phyloP scores from a whole-genome alignment of 2,888 invertebrate species.

The Leucozona laternaria region DNA sequence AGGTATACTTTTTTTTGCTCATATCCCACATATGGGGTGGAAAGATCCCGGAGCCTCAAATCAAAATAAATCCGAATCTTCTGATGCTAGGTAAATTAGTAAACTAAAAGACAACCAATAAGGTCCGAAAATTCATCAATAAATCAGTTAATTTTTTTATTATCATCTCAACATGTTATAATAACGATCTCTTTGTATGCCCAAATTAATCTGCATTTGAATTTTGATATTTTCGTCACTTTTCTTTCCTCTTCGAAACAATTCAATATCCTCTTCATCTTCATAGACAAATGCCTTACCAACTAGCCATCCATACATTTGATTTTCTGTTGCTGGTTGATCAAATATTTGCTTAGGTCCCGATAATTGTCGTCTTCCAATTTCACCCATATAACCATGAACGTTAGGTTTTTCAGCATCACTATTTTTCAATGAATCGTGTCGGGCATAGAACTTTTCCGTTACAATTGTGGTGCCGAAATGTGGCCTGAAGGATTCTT shows the following conservation, averaged over 20 bases:
- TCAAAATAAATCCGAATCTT: too few species aligned
- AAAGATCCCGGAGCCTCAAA: too few species aligned
- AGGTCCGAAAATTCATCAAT: too few species aligned
- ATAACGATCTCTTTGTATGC: conserved; percentile 19
- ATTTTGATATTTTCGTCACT: conserved; percentile 18
- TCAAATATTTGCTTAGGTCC: conserved; percentile 23
- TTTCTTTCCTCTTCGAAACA: conserved; percentile 20
- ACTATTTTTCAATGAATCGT: conserved; percentile 17
- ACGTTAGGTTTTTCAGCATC: conserved; percentile 27
- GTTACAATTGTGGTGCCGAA: conserved; percentile 26
- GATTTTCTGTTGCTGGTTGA: conserved; percentile 39
- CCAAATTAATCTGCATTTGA: conserved; percentile 17
- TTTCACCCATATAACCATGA: background rate
- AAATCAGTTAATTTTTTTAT: background rate
- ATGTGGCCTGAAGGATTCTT: conserved; percentile 21
- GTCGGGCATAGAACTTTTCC: conserved; percentile 50
- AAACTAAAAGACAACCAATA: too few species aligned
- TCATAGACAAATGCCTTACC: conserved; percentile 32
- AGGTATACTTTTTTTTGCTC: too few species aligned
- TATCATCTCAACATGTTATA: conserved; percentile 25
- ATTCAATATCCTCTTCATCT: conserved; percentile 25
- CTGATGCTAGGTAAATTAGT: too few species aligned
- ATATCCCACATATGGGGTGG: too few species aligned
- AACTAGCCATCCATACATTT: conserved; percentile 52
- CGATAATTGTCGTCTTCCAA: conserved; percentile 10